These are phyloP conservation scores for Diploptera punctata DNA, from an alignment of 2,888 invertebrate genomes.

Conservation along the genomic window DNA sequence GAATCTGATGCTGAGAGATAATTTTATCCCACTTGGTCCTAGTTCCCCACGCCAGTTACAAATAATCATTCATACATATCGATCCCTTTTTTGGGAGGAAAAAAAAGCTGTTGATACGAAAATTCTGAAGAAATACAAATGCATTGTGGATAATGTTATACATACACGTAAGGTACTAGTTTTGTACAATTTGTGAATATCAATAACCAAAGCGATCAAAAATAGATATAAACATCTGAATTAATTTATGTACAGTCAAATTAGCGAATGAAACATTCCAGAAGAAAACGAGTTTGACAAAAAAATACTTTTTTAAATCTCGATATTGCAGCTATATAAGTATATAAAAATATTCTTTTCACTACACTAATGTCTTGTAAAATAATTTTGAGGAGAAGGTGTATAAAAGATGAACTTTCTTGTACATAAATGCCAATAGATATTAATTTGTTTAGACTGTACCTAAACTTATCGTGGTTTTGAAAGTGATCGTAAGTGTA, in stretches of 20 bases:
- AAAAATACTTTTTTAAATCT: slow-evolving; percentile 15
- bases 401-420: slow-evolving; percentile 3
- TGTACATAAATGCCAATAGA: slow-evolving; percentile 21
- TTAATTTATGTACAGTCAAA: slow-evolving; percentile 3
- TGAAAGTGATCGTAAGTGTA: slow-evolving; percentile 29
- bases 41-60: no score
- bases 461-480: slow-evolving; percentile 13
- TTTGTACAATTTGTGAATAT: slow-evolving; percentile 44
- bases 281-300: no score
- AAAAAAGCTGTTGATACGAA: slow-evolving; percentile 36
- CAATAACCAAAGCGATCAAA: not conserved
- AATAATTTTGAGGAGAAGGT: slow-evolving; percentile 16
- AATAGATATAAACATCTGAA: no score
- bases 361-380: slow-evolving; percentile 7
- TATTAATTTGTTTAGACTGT: slow-evolving; percentile 14
- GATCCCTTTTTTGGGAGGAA: slow-evolving; percentile 36
- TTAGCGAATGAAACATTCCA: slow-evolving; percentile 1
- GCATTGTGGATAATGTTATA: no score
- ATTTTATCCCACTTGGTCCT: no score
- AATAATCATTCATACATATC: slow-evolving; percentile 41
- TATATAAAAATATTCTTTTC: slow-evolving; percentile 19
- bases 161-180: slow-evolving; percentile 34
- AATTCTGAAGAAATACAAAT: not conserved
- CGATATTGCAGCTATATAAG: slow-evolving; percentile 1
- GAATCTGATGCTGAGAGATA: no score